Evolutionary conservation across 2,888 invertebrate species (phyloP), one percentile per base, ranked within the genome.

Genomic region (Stramonita haemastoma): DNA sequence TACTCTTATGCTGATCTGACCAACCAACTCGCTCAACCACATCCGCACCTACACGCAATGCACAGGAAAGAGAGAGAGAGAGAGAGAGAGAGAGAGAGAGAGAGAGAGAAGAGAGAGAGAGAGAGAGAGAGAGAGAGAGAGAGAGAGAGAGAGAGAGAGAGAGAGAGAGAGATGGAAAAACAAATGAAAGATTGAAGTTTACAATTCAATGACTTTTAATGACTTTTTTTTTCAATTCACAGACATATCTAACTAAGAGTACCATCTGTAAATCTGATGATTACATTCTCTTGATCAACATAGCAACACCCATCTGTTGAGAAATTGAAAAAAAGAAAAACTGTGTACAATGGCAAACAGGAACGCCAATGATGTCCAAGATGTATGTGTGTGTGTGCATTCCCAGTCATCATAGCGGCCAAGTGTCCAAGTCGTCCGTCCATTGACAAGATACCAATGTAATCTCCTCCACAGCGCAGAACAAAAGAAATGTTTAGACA

Each of bases 211-310:
- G 46, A 46, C 46, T 46, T 87, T 87, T 87, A 70, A 87, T 87
- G 87, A 87, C 87, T 36, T 73, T 73, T 36, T 73, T 73, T 70
- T 73, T 87, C 60, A 86, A 34, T 60, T 87, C 87, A 87, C 87
- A 87, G 87, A 87, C 73, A 87, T 87, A 70, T 46, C 87, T 87
- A 87, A 6, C 87, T 87, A 87, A 34, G 34, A 87, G 87, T 87
- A 87, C 60, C 73, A 87, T 87, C 73, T 87, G 86, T 87, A 87
- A 87, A 73, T 60, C 73, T 70, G 32, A 87, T 32, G 87, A 87
- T 73, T 87, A 87, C 73, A 87, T 29, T 73, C 87, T 87, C 73
- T 60, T 46, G 87, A 60, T 32, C 86, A 66, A 86, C 60, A 86
- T 66, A n/a, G 57, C 66, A 15, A 86, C 32, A 66, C 57, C 86